A percentile compares a stretch with the other conserved stretches of the same genome.
Evolutionary conservation across 2,113 vertebrate species (phyloP).

Genomic region (Reinhardtius hippoglossoides): DNA sequence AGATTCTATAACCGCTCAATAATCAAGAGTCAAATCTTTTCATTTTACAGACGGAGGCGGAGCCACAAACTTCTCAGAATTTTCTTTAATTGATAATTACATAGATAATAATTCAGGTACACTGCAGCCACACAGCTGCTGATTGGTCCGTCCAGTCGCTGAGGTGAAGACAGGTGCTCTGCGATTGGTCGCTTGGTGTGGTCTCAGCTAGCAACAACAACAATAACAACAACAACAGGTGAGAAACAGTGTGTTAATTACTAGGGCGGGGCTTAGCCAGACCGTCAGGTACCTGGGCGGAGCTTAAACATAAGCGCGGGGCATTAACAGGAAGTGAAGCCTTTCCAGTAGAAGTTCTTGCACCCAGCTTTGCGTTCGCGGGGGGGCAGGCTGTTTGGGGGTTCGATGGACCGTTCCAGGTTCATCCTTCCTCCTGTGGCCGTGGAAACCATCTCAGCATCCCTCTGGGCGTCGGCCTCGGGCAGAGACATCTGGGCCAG

Average conservation of each 20-base stretch:
- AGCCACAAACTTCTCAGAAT: conserved; percentile 39
- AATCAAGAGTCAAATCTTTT: neutral
- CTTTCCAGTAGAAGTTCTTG: conserved; percentile 88
- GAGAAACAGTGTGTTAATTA: neutral
- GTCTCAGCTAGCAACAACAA: neutral
- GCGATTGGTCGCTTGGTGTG: conserved; percentile 1
- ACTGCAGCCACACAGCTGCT: conserved; percentile 35
- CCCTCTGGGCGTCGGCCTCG: conserved; percentile 61
- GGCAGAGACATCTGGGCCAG: conserved; percentile 78
- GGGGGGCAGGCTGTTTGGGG: conserved; percentile 67
- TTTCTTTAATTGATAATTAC: conserved; percentile 69
- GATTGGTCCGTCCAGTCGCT: conserved; percentile 47
- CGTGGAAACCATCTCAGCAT: conserved; percentile 82
- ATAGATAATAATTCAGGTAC: conserved; percentile 50
- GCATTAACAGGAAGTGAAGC: conserved; percentile 81
- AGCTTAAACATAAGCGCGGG: neutral
- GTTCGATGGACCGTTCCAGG: conserved; percentile 76
- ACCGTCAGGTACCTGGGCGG: conserved; percentile 28
- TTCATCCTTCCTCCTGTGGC: conserved; percentile 73
- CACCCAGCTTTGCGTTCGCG: conserved; percentile 84
- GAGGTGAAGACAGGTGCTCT: conserved; percentile 24
- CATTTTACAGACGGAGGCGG: conserved; percentile 27
- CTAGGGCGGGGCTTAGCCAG: neutral
- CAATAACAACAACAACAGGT: neutral
- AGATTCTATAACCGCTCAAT: too few relatives aligned